phyloP scores from a whole-genome alignment of 2,888 invertebrate species.

The Augochlorella aurata region DNA sequence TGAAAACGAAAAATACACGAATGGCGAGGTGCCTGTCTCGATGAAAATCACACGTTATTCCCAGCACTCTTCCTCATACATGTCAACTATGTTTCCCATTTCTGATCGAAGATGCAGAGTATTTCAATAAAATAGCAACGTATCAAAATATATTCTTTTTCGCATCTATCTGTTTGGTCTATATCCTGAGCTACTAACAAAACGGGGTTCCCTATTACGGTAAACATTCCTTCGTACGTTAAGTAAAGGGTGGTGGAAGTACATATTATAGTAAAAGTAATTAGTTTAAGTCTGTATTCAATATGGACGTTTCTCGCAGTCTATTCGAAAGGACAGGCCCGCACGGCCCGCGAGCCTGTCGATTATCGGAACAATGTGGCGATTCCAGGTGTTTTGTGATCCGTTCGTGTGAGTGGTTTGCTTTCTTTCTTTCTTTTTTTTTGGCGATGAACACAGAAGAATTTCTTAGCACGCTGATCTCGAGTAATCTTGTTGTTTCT shows the following conservation, averaged over 20 bases:
- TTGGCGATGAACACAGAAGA: slow-evolving; percentile 34
- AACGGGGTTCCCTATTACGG: slow-evolving; percentile 66
- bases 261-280: slow-evolving; percentile 64
- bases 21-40: slow-evolving; percentile 2
- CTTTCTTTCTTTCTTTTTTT: too few relatives aligned
- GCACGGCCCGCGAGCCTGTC: background rate
- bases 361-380: background rate
- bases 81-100: slow-evolving; percentile 51
- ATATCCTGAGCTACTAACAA: slow-evolving; percentile 76
- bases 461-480: background rate
- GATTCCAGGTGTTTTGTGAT: slow-evolving; percentile 9
- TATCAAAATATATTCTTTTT: slow-evolving; percentile 79
- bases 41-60: slow-evolving; percentile 42
- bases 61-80: slow-evolving; percentile 59
- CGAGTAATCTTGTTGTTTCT: slow-evolving; percentile 28
- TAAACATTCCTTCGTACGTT: slow-evolving; percentile 59
- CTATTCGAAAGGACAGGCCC: slow-evolving; percentile 17
- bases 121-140: slow-evolving; percentile 75
- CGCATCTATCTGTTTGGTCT: slow-evolving; percentile 75
- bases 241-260: slow-evolving; percentile 69
- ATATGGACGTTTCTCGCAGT: slow-evolving; percentile 66
- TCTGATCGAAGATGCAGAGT: slow-evolving; percentile 64
- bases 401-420: slow-evolving; percentile 4
- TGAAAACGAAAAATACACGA: slow-evolving; percentile 40
- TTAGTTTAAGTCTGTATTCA: slow-evolving; percentile 65